phyloP scores from a whole-genome alignment of 2,113 vertebrate genomes.

The Zosterops pallidus region DNA sequence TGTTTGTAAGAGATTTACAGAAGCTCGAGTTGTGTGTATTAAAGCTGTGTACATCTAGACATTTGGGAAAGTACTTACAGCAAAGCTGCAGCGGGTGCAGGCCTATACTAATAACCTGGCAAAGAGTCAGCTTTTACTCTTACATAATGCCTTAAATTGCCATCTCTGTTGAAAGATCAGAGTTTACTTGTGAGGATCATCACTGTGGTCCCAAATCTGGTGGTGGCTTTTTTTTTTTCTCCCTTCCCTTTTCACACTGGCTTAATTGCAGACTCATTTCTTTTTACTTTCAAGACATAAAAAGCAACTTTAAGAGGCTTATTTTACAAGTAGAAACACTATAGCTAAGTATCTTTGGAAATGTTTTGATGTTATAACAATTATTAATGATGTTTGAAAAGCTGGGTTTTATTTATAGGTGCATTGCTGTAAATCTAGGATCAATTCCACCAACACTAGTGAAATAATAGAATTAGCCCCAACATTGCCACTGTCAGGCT shows the following conservation, averaged over 20 bases:
- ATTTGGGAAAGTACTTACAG: conserved; percentile 69
- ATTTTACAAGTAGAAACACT: conserved; percentile 42
- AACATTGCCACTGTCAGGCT: conserved; percentile 9
- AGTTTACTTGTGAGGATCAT: conserved; percentile 38
- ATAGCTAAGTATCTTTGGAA: conserved; percentile 52
- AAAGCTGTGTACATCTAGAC: conserved; percentile 72
- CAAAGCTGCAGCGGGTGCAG: conserved; percentile 62
- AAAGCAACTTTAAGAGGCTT: conserved; percentile 9
- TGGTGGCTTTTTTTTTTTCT: not conserved
- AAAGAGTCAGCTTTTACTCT: conserved; percentile 50
- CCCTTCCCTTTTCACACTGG: not conserved
- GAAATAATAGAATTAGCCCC: conserved; percentile 41
- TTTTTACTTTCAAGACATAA: conserved; percentile 6
- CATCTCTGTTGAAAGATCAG: conserved; percentile 55
- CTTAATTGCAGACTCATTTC: conserved; percentile 21
- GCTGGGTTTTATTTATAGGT: conserved; percentile 49
- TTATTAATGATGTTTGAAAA: conserved; percentile 59
- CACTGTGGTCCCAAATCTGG: not conserved
- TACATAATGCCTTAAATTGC: conserved; percentile 58
- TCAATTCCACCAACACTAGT: conserved; percentile 27
- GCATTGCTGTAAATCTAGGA: conserved; percentile 46
- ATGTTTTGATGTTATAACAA: conserved; percentile 40
- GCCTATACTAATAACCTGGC: conserved; percentile 66
- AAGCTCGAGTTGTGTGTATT: conserved; percentile 72
- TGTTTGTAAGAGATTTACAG: conserved; percentile 77